These are phyloP conservation scores for Gnathonemus echidnorhynchus DNA, from an alignment of 2,113 vertebrate genomes.

Conservation along the genomic window DNA sequence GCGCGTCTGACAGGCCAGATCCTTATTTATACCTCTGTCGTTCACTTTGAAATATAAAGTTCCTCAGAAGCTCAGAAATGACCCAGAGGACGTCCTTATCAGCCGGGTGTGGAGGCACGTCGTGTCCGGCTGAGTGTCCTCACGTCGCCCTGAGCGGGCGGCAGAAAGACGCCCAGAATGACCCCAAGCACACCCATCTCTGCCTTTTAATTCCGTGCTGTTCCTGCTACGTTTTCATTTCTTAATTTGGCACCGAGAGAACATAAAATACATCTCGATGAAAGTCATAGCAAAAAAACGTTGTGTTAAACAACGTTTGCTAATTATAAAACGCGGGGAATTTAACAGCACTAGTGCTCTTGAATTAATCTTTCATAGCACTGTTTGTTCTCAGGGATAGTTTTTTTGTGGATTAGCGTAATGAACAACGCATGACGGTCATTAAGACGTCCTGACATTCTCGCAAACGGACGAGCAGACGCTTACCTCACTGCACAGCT, in stretches of 20 bases:
- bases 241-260: neutral
- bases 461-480: neutral
- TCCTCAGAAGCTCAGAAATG: conserved; percentile 37
- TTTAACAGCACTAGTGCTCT: neutral
- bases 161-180: neutral
- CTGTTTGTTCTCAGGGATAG: neutral
- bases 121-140: conserved; percentile 18
- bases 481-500: neutral
- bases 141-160: neutral
- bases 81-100: conserved; percentile 34
- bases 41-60: conserved; percentile 45
- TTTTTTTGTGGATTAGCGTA: neutral
- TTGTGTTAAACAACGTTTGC: neutral
- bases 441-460: neutral
- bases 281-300: neutral
- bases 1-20: conserved; percentile 48
- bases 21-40: conserved; percentile 46
- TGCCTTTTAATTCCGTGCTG: neutral
- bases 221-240: neutral
- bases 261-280: neutral
- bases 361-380: neutral
- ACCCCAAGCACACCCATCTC: neutral
- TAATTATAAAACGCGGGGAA: neutral
- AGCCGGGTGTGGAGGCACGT: conserved; percentile 18
- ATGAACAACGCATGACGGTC: neutral